Base-by-base conservation (phyloP, 2,113 vertebrate genomes). In the Cephalopholis sonnerati region DNA sequence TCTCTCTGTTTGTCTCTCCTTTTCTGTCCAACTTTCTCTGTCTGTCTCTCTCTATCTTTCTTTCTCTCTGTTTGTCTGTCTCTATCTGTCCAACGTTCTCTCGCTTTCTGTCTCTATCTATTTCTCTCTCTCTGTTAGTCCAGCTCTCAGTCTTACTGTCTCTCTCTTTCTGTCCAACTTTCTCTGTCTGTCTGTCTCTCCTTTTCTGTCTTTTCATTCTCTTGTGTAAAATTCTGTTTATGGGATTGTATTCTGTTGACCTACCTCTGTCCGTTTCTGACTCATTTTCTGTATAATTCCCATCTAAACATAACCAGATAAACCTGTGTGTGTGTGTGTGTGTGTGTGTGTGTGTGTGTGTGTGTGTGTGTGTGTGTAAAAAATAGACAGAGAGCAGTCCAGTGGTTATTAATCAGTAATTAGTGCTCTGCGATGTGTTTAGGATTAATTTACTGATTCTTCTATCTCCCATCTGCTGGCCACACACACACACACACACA, bases 381-480 rank as follows among this genome's bases (percentile, higher is more conserved):
- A 17, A 50, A 50, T 17, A 48, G 48, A 50, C 48, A 64, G 48
- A 66, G 87, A 83, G 41, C 46, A 85, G 87, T 70, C 86, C 83
- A 85, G 77, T 86, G 79, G 87, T 93, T 91, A 86, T 92, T 92
- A 94, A 92, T 93, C 89, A 92, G 87, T 92, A 93, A 91, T 93
- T 93, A 91, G 87, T 84, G 78, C 71, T 89, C 78, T 81, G 75
- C 41, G 74, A 85, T 91, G 93, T 89, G 91, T 88, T 92, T 85
- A 89, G 81, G 89, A 92, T 92, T 92, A 81, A 92, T 93, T 92
- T 88, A 88, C 81, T 80, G 84, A 84, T 91, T 91, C 77, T 82
- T 87, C 73, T 79, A 83, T 84, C 64, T 77, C 83, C 91, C 92
- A 93, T 93, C 93, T 94, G 91, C 66, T 92, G 65, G 76, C 51